Conservation (phyloP, 92 coral and sea anemone genomes). For the Galaxea fascicularis region DNA sequence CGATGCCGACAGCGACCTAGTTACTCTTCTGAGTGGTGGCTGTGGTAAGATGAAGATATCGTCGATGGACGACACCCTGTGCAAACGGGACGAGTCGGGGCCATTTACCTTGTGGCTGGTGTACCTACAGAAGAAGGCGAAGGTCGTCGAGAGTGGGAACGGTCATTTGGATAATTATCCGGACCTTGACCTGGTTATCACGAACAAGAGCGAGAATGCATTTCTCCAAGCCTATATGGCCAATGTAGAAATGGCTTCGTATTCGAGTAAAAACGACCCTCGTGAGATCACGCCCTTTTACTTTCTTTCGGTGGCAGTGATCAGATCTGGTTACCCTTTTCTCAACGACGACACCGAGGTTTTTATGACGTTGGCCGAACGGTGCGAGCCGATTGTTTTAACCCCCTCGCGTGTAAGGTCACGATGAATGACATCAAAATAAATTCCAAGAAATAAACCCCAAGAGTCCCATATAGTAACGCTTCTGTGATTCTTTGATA, state of each 20-base stretch:
- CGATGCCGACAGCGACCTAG: neutral
- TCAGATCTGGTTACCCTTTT: neutral
- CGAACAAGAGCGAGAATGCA: neutral
- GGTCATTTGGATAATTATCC: constrained; percentile 16
- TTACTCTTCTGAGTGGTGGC: neutral
- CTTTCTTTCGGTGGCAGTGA: neutral
- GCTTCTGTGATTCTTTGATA: too few relatives aligned
- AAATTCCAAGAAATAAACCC: too few relatives aligned
- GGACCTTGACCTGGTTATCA: constrained; percentile 14
- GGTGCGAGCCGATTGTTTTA: neutral
- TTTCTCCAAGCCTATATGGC: neutral
- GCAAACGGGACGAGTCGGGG: neutral
- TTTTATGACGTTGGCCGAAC: constrained; percentile 1
- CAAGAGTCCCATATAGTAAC: too few relatives aligned
- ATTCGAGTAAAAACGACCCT: neutral
- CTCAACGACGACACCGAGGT: neutral
- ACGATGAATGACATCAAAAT: neutral
- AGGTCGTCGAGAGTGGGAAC: neutral
- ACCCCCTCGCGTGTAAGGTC: neutral
- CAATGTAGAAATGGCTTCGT: neutral
- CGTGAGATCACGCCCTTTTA: neutral
- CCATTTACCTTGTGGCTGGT: neutral
- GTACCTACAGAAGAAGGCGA: neutral
- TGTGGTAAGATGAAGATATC: neutral
- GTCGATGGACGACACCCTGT: neutral